Evolutionary conservation across 1,140 invertebrate genomes (phyloP).

Genomic region (Cotesia glomerata): DNA sequence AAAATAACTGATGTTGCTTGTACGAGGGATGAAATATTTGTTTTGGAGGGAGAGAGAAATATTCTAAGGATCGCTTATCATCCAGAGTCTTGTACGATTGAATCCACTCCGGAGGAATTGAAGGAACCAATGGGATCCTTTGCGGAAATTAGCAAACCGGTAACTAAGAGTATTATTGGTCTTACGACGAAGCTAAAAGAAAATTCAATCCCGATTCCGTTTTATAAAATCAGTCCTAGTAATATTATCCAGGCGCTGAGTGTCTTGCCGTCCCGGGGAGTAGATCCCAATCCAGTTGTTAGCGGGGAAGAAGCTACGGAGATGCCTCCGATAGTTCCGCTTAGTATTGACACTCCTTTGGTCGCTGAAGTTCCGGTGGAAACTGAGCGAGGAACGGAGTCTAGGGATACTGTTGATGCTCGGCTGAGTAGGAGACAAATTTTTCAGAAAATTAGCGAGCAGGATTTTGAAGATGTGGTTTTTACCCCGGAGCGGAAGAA

Average conservation of each 20-base stretch:
- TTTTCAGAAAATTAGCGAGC: conserved; percentile 64
- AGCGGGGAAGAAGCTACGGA: conserved; percentile 66
- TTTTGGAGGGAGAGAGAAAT: conserved; percentile 73
- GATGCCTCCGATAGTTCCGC: conserved; percentile 55
- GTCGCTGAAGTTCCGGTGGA: conserved; percentile 50
- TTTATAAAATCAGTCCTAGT: conserved; percentile 55
- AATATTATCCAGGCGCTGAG: conserved; percentile 56
- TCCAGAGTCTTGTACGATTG: conserved; percentile 58
- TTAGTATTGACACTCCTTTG: conserved; percentile 56
- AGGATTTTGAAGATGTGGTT: conserved; percentile 67
- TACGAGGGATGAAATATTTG: conserved; percentile 79
- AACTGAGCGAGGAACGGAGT: conserved; percentile 19
- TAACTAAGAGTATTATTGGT: conserved; percentile 52
- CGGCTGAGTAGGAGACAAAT: conserved; percentile 51
- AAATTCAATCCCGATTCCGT: conserved; percentile 56
- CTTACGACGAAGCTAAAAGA: conserved; percentile 57
- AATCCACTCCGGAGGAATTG: conserved; percentile 36
- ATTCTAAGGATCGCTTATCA: conserved; percentile 70
- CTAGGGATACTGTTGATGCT: conserved; percentile 25
- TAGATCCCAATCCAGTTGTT: conserved; percentile 55
- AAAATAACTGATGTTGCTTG: conserved; percentile 68
- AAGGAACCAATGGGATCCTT: conserved; percentile 48
- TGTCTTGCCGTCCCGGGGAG: conserved; percentile 38
- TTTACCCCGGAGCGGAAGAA: conserved; percentile 61
- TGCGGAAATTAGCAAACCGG: conserved; percentile 55